Evolutionary conservation across 2,113 vertebrate species (phyloP).

Genomic region (Silurus asotus): DNA sequence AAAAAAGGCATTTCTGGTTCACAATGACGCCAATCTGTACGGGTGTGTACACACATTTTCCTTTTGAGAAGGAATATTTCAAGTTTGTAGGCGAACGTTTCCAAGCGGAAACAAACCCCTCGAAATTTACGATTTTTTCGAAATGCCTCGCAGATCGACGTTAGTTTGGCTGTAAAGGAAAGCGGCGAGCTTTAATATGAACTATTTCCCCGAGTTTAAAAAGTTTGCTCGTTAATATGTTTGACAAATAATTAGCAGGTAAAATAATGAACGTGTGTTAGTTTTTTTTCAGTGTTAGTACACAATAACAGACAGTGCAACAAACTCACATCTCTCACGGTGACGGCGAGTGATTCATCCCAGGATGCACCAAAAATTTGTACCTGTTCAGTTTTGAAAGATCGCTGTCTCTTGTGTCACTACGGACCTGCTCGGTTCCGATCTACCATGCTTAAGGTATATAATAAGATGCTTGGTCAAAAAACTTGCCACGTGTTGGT

Average conservation of each 20-base stretch:
- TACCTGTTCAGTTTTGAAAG: background rate
- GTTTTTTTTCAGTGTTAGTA: conserved; percentile 44
- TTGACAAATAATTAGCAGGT: conserved; percentile 20
- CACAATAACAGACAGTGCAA: conserved; percentile 32
- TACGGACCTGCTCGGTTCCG: background rate
- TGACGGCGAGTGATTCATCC: background rate
- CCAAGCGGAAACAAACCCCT: background rate
- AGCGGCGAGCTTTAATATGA: background rate
- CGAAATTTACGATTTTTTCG: background rate
- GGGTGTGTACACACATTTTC: background rate
- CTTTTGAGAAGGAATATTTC: background rate
- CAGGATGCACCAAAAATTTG: background rate
- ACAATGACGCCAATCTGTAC: background rate
- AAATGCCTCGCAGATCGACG: background rate
- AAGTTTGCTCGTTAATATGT: conserved; percentile 16
- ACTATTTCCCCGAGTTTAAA: background rate
- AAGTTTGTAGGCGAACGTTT: background rate
- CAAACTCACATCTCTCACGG: background rate
- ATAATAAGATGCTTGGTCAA: background rate
- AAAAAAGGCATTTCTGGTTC: background rate
- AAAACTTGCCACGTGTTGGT: background rate
- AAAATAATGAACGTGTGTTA: conserved; percentile 13
- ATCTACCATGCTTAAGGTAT: background rate
- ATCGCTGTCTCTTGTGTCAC: background rate
- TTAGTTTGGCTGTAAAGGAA: conserved; percentile 1